These are phyloP conservation scores for Megaceryle alcyon DNA, from an alignment of 2,797 vertebrate genomes.

Conservation along the genomic window DNA sequence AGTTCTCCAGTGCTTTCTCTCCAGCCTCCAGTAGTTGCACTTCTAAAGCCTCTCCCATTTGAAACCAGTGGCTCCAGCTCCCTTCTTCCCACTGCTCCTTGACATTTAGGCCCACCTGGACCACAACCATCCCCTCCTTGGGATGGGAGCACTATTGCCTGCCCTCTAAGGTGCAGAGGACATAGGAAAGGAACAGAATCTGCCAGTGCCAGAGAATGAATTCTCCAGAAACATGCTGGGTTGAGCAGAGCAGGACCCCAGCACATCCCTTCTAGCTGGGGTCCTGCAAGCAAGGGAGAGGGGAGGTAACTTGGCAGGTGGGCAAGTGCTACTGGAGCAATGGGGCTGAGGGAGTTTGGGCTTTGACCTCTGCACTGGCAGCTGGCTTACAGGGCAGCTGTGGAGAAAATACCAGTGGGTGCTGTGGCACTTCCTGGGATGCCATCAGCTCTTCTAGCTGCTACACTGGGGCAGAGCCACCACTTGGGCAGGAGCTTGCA, in stretches of 20 bases:
- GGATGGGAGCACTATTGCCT: not conserved
- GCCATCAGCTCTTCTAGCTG: not conserved
- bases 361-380: not conserved
- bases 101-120: not conserved
- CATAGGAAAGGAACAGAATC: not conserved
- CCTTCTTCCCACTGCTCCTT: not conserved
- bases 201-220: not conserved
- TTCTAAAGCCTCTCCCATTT: not conserved
- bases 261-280: not conserved
- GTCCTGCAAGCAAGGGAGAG: not conserved
- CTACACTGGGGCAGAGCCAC: not conserved
- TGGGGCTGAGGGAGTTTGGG: not conserved
- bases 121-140: not conserved
- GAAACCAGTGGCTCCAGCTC: not conserved
- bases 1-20: not conserved
- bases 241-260: not conserved
- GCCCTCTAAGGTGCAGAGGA: not conserved
- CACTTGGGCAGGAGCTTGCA: not conserved
- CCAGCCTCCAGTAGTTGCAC: not conserved
- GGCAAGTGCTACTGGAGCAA: not conserved
- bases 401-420: not conserved
- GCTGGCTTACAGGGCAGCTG: not conserved
- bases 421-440: not conserved
- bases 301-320: not conserved
- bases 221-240: not conserved